Evolutionary conservation across 1,140 invertebrate genomes (phyloP).

Genomic region (Panagrolaimus sp.): DNA sequence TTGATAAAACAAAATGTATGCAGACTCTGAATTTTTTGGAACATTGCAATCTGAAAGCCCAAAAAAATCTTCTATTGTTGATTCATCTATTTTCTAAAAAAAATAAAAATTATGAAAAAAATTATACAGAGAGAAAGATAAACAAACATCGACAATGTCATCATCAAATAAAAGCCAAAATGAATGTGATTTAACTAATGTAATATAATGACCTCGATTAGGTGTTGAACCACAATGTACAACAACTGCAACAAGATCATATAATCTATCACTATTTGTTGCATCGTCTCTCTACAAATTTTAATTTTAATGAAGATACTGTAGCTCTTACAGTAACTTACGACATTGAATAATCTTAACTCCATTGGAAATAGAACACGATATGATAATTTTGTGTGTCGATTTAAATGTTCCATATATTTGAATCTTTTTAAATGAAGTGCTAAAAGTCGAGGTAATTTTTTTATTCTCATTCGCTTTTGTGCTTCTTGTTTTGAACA

Average conservation of each 20-base stretch:
- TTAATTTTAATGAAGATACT: constrained; percentile 5
- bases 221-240: constrained; percentile 98
- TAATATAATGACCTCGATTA: constrained; percentile 98
- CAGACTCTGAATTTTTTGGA: constrained; percentile 96
- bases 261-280: constrained; percentile 89
- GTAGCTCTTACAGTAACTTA: constrained; percentile 61
- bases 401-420: constrained; percentile 95
- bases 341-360: constrained; percentile 91
- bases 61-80: constrained; percentile 98
- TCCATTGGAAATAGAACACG: constrained; percentile 96
- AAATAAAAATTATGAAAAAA: no score
- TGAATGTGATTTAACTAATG: constrained; percentile 96
- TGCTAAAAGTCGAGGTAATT: constrained; percentile 91
- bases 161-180: constrained; percentile 99
- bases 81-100: constrained; percentile 90
- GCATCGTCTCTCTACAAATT: constrained; percentile 67
- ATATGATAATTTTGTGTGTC: constrained; percentile 97
- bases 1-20: constrained; percentile 99
- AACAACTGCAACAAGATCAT: constrained; percentile 95
- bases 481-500: constrained; percentile 97
- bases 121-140: constrained; percentile 9
- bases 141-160: constrained; percentile 95
- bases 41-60: constrained; percentile 70
- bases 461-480: constrained; percentile 89
- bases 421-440: constrained; percentile 97